Percentiles rank a stretch among this genome's conserved stretches.
Evolutionary conservation across 2,888 invertebrate genomes (phyloP).

Genomic region (Smittia aterrima): DNA sequence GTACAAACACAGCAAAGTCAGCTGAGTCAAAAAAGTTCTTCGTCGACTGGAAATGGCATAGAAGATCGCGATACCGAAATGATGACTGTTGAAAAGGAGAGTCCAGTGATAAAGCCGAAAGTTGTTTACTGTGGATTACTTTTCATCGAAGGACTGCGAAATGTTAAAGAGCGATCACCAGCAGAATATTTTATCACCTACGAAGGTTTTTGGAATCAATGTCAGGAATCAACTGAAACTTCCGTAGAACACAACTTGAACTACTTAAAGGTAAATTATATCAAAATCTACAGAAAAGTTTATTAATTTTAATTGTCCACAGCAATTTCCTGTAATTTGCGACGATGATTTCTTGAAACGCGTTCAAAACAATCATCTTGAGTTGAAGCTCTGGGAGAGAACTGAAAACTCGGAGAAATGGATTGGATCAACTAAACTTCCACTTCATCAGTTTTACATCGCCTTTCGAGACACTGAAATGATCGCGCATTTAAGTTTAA

Average conservation of each 20-base stretch:
- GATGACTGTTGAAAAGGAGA: constrained; percentile 7
- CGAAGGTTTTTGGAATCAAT: constrained; percentile 51
- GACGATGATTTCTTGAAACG: constrained; percentile 57
- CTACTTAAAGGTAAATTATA: constrained; percentile 49
- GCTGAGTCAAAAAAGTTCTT: background rate
- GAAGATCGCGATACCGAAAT: constrained; percentile 20
- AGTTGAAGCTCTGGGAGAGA: constrained; percentile 58
- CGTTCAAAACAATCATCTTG: constrained; percentile 58
- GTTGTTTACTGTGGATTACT: constrained; percentile 47
- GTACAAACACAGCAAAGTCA: constrained; percentile 10
- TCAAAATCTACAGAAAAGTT: background rate
- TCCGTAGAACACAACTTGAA: constrained; percentile 46
- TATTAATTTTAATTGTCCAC: constrained; percentile 44
- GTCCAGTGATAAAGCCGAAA: background rate
- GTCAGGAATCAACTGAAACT: constrained; percentile 45
- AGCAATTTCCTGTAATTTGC: constrained; percentile 59
- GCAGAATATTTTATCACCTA: constrained; percentile 47
- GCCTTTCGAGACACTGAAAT: constrained; percentile 60
- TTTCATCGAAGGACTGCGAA: constrained; percentile 48
- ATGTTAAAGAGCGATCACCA: constrained; percentile 43
- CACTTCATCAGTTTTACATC: constrained; percentile 62
- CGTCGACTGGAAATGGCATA: background rate
- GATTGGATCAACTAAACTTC: constrained; percentile 57
- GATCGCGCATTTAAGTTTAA: constrained; percentile 57
- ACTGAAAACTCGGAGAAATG: constrained; percentile 50